Evolutionary conservation across 2,888 invertebrate genomes (phyloP), one percentile per base, ranked within the genome.

Genomic region (Aelia acuminata): DNA sequence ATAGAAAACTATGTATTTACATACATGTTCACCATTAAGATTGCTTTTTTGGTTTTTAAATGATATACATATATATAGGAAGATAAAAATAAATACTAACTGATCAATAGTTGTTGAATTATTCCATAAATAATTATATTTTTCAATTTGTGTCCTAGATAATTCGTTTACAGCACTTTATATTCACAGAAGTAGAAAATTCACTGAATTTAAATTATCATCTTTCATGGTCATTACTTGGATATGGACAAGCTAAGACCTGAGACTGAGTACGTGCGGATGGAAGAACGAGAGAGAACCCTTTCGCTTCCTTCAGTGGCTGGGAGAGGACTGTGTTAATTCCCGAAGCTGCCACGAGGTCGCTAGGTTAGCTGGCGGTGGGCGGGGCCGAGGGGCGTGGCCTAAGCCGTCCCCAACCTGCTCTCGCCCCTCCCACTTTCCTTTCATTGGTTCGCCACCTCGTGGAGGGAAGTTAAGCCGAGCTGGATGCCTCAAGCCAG

Each of bases 401-500:
- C 80, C 43, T 80, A 1, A 0, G 80, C n/a, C 22, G 75, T 22
- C 4, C n/a, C 80, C 80, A 70, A 70, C 63, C 63, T 47, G 80
- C 80, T 35, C 5, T 43, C 11, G 80, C 63, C 70, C 87, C 87
- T 57, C 87, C 87, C 70, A 87, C 39, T 43, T 3, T 63, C 22
- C 57, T 48, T 84, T 88, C 85, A 85, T 87, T 88, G 57, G 75
- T 49, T 47, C 26, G n/a, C 47, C n/a, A 31, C 84, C 50, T 20
- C n/a, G 87, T 47, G 39, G 63, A 70, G 87, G 87, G 87, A 88
- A 88, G 88, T 80, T 49, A 26, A 70, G 39, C 50, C 39, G n/a
- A 20, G 4, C 31, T 20, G 26, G 26, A n/a, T 26, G 35, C 63
- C 43, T 63, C 26, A 8, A n/a, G 70, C 47, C 87, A 87, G 87